A percentile compares a stretch with the other conserved stretches of the same genome.
Evolutionary conservation across 1,140 invertebrate genomes (phyloP).

Genomic region (Stegodyphus mimosarum): DNA sequence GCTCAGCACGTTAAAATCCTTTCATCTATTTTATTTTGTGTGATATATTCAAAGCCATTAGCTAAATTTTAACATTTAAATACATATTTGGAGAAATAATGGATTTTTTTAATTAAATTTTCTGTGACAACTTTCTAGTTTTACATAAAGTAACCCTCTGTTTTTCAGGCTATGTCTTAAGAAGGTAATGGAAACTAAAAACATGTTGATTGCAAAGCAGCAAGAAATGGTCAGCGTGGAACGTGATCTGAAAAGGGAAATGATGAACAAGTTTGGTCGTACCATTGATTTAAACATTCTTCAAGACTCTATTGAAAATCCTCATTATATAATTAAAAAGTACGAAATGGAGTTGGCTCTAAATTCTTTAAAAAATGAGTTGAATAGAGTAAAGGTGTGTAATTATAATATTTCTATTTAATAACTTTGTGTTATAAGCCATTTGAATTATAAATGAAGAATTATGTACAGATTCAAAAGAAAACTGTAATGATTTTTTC

Average conservation of each 20-base stretch:
- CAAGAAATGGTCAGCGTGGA: not conserved
- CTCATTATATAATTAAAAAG: not conserved
- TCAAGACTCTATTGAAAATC: not conserved
- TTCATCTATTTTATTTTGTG: no score
- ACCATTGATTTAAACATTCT: not conserved
- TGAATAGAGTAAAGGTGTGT: not conserved
- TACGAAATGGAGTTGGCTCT: not conserved
- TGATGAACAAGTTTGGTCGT: not conserved
- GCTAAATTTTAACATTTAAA: no score
- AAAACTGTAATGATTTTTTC: no score
- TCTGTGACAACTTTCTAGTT: not conserved
- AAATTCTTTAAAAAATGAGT: not conserved
- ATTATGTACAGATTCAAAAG: no score
- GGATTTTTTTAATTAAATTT: no score
- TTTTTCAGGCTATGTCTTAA: not conserved
- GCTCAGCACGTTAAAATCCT: no score
- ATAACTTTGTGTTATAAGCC: no score
- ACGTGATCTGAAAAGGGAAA: not conserved
- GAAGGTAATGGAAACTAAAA: not conserved
- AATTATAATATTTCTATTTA: no score
- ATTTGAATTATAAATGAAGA: no score
- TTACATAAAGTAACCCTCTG: not conserved
- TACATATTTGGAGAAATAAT: no score
- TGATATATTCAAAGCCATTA: no score
- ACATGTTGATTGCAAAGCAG: not conserved